A percentile compares a stretch with the other conserved stretches of the same genome.
phyloP scores from a whole-genome alignment of 2,888 invertebrate species.

The Neelides folsomi region DNA sequence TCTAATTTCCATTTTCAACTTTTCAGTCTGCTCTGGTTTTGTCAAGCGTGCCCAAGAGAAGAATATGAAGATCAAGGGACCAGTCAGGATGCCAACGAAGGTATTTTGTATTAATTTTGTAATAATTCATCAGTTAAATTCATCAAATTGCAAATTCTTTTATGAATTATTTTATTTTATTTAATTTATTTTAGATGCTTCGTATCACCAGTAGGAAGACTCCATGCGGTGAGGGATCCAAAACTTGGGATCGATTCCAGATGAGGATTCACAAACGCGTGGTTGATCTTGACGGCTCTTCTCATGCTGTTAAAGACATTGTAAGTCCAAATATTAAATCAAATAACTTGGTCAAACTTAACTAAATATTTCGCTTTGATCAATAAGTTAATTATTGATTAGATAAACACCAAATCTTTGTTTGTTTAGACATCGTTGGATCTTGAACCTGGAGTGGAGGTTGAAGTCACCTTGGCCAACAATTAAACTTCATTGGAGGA shows the following conservation, averaged over 20 bases:
- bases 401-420: neutral
- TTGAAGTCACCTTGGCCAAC: slow-evolving; percentile 97
- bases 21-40: slow-evolving; percentile 80
- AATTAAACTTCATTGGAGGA: no score
- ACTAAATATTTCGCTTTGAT: neutral
- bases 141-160: neutral
- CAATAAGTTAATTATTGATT: no score
- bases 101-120: no score
- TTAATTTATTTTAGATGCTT: slow-evolving; percentile 45
- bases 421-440: slow-evolving; percentile 69
- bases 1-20: neutral
- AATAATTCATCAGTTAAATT: no score
- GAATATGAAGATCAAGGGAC: slow-evolving; percentile 92
- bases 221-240: slow-evolving; percentile 99
- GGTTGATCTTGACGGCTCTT: slow-evolving; percentile 94
- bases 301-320: slow-evolving; percentile 98
- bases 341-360: no score
- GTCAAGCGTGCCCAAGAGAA: slow-evolving; percentile 95
- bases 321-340: slow-evolving; percentile 33
- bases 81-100: slow-evolving; percentile 98
- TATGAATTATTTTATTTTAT: neutral
- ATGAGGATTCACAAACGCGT: slow-evolving; percentile 99
- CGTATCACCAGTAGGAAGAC: slow-evolving; percentile 98
- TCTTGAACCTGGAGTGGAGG: slow-evolving; percentile 98
- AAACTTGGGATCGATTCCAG: slow-evolving; percentile 97